Evolutionary conservation across 2,888 invertebrate genomes (phyloP), one percentile per base, ranked within the genome.

Genomic region (Trachelus troglodyta): DNA sequence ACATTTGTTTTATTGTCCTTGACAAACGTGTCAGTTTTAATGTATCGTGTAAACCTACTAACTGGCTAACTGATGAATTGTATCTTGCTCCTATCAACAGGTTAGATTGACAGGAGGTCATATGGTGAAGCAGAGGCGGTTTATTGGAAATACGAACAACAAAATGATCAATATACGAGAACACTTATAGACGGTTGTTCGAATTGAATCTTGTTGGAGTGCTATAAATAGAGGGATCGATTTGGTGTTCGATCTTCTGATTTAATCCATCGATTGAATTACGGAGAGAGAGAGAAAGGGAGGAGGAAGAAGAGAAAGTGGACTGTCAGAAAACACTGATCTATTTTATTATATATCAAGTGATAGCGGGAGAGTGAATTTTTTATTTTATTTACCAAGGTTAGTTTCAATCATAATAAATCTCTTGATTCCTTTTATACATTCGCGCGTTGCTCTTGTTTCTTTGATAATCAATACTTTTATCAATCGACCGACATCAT

Each of bases 81-180:
- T 69, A 15, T 40, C 40, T 40, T 40, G 40, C 30, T 69, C 30
- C 30, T 33, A 33, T 33, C 69, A 33, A 71, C 83, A 90, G 90
- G 85, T 88, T 89, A 86, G 88, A 84, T 88, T 85, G 86, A 79
- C 87, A 82, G 85, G 84, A 74, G 88, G 90, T 79, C 89, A 88
- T 84, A 89, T 89, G 89, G 87, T 89, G 87, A 90, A 90, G 87
- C 90, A 89, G 87, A 89, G 90, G 86, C 83, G 90, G 83, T 90
- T 90, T 79, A 90, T 90, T 81, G 90, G 89, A 37, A 90, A 90
- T 76, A 90, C 90, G 76, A 89, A 90, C 74, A 90, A 89, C 85
- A 88, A 89, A 84, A 90, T 90, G 90, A 90, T 90, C 85, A 89
- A 90, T 84, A 90, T 90, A 88, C 87, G 89, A 84, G 85, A 89